Evolutionary conservation across 1,140 invertebrate species (phyloP), one percentile per base, ranked within the genome.

Genomic region (Bombus pyrosoma): DNA sequence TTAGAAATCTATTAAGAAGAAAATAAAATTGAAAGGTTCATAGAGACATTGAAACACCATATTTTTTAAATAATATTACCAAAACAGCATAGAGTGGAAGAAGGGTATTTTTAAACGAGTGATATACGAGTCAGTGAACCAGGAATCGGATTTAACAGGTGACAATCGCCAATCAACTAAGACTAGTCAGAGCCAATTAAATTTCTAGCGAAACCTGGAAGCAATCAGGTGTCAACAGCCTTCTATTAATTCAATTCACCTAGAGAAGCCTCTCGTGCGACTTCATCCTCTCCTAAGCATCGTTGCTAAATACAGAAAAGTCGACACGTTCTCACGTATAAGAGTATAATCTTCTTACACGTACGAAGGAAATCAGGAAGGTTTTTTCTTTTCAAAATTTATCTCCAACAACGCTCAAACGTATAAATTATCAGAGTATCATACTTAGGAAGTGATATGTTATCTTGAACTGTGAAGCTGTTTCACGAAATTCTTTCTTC

Each of bases 211-310:
- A 39, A 22, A 32, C 8, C 37, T 10, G 25, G 37, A 62, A 41
- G 28, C n/a, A n/a, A 77, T 41, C 28, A 1, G 13, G 37, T 25
- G 57, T 64, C 75, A 62, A 62, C 34, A 62, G 34, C n/a, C 37
- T 76, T 76, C 34, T 28, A 8, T 77, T 77, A 77, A 77, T 64
- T 62, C 28, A 77, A 41, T 32, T 77, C 22, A 41, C 41, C 28
- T 28, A 25, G 37, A 12, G 75, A 77, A 77, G 57, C 57, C 57
- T 10, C 6, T 62, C 4, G 6, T 32, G 12, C 9, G 25, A 34
- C 32, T 32, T 62, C 18, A n/a, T 75, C 43, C 53, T 28, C 25
- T n/a, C 28, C 34, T 34, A 34, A 10, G 25, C 43, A 34, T 77
- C 75, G 13, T 57, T 25, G 12, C 73, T 32, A 74, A 9, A 43